phyloP scores from a whole-genome alignment of 2,113 vertebrate genomes.

The Pontoporia blainvillei region DNA sequence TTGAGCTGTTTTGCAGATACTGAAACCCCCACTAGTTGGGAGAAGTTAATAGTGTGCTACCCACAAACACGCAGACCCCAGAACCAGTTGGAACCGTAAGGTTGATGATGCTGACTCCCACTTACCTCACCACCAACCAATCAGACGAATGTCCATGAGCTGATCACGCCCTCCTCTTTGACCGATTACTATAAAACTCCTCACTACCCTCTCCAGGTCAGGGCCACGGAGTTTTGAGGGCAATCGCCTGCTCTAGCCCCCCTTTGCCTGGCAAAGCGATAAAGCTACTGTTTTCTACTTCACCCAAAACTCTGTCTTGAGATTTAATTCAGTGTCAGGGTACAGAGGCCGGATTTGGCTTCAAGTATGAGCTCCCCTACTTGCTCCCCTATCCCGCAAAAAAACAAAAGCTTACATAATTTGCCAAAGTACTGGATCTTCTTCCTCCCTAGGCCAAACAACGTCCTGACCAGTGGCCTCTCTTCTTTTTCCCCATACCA shows the following conservation, averaged over 20 bases:
- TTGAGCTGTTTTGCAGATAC: neutral
- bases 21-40: neutral
- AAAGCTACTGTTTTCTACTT: neutral
- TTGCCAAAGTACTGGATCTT: neutral
- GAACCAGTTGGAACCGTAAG: neutral
- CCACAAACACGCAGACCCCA: neutral
- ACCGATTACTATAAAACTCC: neutral
- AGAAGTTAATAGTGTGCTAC: neutral
- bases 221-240: neutral
- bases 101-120: neutral
- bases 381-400: neutral
- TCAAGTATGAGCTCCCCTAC: neutral
- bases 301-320: neutral
- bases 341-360: neutral
- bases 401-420: neutral
- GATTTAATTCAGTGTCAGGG: neutral
- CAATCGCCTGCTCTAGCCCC: neutral
- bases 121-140: neutral
- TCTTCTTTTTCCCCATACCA: neutral
- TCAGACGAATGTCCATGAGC: neutral
- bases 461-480: neutral
- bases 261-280: neutral
- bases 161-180: neutral
- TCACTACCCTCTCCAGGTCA: neutral
- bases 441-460: neutral